These are phyloP conservation scores for Metopolophium dirhodum DNA, from an alignment of 1,140 invertebrate species.

Conservation along the genomic window DNA sequence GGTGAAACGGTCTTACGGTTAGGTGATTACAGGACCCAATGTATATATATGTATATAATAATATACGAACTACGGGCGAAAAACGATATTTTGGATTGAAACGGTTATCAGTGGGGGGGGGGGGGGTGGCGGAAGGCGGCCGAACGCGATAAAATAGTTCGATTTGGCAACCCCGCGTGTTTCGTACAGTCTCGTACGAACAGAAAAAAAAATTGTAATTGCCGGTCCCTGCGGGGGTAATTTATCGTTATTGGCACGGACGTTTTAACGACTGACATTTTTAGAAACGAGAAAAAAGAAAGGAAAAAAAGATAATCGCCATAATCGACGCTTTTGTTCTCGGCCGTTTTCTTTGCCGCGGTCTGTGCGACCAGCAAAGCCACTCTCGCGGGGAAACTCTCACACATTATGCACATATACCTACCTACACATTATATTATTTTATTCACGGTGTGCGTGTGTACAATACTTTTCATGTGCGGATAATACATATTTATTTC, in stretches of 20 bases:
- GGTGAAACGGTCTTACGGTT: not conserved
- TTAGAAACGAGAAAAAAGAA: conserved; percentile 1
- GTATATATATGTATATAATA: not conserved
- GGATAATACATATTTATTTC: not conserved
- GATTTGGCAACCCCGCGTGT: not conserved
- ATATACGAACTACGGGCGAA: not conserved
- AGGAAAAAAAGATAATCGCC: not conserved
- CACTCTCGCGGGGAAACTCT: not conserved
- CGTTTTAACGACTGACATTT: conserved; percentile 44
- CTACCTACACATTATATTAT: not conserved
- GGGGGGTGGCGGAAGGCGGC: not conserved
- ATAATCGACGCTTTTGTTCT: conserved; percentile 51
- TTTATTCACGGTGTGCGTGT: not conserved
- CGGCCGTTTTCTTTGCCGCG: not conserved
- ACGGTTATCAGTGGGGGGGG: not conserved
- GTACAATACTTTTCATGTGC: conserved; percentile 1
- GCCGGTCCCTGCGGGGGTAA: conserved; percentile 28
- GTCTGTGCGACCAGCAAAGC: not conserved
- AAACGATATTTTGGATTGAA: not conserved
- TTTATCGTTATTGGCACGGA: conserved; percentile 48
- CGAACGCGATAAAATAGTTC: not conserved
- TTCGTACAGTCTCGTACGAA: not conserved
- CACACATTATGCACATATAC: not conserved
- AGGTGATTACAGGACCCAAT: conserved; percentile 3
- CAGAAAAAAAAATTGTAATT: conserved; percentile 4